Conservation (phyloP, 1,140 invertebrate genomes). For the Panagrolaimus sp. region DNA sequence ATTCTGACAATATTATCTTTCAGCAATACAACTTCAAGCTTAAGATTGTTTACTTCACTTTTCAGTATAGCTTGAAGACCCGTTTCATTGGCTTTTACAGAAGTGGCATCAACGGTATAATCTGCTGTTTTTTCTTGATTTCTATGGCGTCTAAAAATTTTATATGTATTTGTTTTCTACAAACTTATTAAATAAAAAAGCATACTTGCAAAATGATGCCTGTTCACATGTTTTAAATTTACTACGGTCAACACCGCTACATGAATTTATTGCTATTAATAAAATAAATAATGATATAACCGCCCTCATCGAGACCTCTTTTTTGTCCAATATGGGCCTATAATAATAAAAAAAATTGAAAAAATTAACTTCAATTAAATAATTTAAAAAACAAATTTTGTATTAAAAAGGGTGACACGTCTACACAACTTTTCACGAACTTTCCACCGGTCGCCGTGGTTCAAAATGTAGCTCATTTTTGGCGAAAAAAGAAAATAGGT, state of each 20-base stretch:
- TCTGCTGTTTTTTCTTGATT: conserved; percentile 26
- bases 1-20: conserved; percentile 46
- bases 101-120: conserved; percentile 39
- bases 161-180: not conserved
- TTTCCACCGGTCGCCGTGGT: not conserved
- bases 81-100: conserved; percentile 43
- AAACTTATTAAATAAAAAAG: no score
- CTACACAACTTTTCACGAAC: conserved; percentile 11
- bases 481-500: no score
- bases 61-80: conserved; percentile 33
- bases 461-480: no score
- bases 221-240: conserved; percentile 58
- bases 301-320: conserved; percentile 10
- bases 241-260: conserved; percentile 35
- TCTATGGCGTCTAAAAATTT: conserved; percentile 40
- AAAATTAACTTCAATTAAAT: no score
- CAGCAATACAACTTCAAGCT: conserved; percentile 40
- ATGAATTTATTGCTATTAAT: not conserved
- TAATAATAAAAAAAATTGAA: conserved; percentile 5
- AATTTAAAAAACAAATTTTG: conserved; percentile 8
- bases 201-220: conserved; percentile 52
- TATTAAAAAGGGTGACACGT: not conserved
- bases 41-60: conserved; percentile 38
- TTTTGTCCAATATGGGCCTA: not conserved
- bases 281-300: conserved; percentile 11